phyloP scores from a whole-genome alignment of 2,888 invertebrate species.

The Odontocolon sp. region DNA sequence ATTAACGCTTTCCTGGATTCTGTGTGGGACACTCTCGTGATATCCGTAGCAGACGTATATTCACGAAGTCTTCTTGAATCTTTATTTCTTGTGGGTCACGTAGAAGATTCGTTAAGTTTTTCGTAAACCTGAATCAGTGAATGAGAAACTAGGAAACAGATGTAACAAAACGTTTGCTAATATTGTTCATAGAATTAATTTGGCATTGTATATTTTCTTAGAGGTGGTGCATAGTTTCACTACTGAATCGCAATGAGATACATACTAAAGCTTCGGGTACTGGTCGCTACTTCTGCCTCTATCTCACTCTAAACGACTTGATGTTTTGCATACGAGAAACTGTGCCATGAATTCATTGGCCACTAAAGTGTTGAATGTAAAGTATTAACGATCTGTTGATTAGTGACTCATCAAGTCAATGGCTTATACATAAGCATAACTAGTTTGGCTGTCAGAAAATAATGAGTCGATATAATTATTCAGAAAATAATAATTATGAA shows the following conservation, averaged over 20 bases:
- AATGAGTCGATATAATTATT: too few species aligned
- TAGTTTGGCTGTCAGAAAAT: too few species aligned
- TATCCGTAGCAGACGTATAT: not conserved
- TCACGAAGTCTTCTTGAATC: not conserved
- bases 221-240: conserved; percentile 47
- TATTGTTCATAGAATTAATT: too few species aligned
- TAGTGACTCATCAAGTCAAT: not conserved
- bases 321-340: conserved; percentile 72
- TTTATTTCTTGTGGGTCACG: not conserved
- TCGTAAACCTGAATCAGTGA: not conserved
- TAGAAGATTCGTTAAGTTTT: not conserved
- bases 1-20: conserved; percentile 72
- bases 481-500: too few species aligned
- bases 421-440: too few species aligned
- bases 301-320: conserved; percentile 38
- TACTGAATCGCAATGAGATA: conserved; percentile 57
- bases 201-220: too few species aligned
- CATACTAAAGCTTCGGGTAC: conserved; percentile 35
- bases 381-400: conserved; percentile 31
- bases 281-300: conserved; percentile 12
- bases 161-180: too few species aligned
- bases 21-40: not conserved
- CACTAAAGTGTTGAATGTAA: conserved; percentile 60
- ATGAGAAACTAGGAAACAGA: too few species aligned
- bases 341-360: conserved; percentile 69